Base-by-base conservation (phyloP, 2,113 vertebrate species). In the Sylvia atricapilla region DNA sequence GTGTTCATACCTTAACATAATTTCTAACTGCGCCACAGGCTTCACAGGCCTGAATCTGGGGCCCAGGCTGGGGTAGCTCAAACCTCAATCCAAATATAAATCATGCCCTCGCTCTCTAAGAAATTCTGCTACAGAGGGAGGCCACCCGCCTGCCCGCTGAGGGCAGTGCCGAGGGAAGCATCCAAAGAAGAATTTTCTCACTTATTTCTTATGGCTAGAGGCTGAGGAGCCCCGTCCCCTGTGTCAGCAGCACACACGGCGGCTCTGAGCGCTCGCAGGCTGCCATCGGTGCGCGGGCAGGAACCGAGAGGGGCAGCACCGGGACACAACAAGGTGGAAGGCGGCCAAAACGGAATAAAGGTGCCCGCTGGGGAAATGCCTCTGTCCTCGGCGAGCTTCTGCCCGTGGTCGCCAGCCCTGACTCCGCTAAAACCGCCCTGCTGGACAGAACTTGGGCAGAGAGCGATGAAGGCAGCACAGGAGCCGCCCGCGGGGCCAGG, bases 121-220 rank as follows among this genome's bases (percentile, higher is more conserved):
- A 37, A 37, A 37, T 37, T 37, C 37, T 37, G 37, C 37, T 37
- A 37, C 37, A 37, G 37, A 37, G 37, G 52, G n/a, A 88, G 28
- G 47, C 0, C 2, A 63, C 25, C 41, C 0, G 0, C 49, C 21
- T 1, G 1, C 30, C 46, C 2, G 7, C 64, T 43, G 52, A 21
- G 15, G 20, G 22, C 6, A 33, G 3, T 2, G 27, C 10, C 49
- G 24, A 53, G 3, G 16, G 35, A 81, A 63, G n/a, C 11, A 7
- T 89, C 55, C 2, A 2, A 31, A n/a, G 11, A 44, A 47, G 11
- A 15, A 3, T 75, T 39, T 81, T 59, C 33, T 75, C 23, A 27
- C 4, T 2, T 0, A 22, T 49, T 62, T 58, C 50, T 77, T 37
- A 35, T 5, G 4, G 58, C 56, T 1, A 24, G 23, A 63, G 17